Conservation (phyloP, 2,113 vertebrate species). For the Saguinus midas region DNA sequence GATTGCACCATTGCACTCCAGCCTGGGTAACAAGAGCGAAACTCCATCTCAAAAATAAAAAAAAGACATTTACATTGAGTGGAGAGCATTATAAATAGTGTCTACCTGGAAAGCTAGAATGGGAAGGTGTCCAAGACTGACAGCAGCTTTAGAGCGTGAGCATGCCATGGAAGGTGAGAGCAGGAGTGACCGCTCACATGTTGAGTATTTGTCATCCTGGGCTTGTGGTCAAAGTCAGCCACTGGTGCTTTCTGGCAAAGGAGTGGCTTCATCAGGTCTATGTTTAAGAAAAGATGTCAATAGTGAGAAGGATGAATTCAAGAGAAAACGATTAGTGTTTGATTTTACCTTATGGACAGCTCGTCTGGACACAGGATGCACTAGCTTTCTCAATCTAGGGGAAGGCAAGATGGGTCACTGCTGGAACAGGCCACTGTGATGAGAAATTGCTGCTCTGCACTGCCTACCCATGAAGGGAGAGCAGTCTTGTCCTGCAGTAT, state of each 20-base stretch:
- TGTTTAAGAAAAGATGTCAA: not conserved
- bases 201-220: not conserved
- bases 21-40: too few species aligned
- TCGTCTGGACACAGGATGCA: not conserved
- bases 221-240: not conserved
- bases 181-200: too few species aligned
- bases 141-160: not conserved
- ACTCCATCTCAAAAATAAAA: too few species aligned
- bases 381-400: not conserved
- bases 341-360: not conserved
- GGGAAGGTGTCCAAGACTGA: not conserved
- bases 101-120: not conserved
- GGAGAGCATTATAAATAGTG: not conserved
- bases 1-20: too few species aligned
- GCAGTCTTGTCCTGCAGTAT: not conserved
- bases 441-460: not conserved
- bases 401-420: not conserved
- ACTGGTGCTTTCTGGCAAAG: not conserved
- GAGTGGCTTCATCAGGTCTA: not conserved
- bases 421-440: not conserved
- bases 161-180: rapidly evolving
- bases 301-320: not conserved
- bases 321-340: not conserved
- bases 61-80: not conserved
- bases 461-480: not conserved